Evolutionary conservation across 1,140 invertebrate genomes (phyloP), one percentile per base, ranked within the genome.

Genomic region (Antheraea pernyi): DNA sequence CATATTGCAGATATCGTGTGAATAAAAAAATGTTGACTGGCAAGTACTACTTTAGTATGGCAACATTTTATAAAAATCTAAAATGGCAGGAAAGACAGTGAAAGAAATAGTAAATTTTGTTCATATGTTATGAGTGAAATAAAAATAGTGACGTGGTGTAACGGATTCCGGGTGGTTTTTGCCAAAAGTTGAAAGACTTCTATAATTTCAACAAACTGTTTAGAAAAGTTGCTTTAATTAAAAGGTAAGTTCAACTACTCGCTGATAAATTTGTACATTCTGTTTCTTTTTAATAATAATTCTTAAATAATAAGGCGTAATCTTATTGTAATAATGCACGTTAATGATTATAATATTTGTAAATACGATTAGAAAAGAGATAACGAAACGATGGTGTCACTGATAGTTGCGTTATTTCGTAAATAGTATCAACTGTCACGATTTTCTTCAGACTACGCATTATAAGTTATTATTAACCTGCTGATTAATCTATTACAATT

Each of bases 131-230:
- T 74, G 78, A 73, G 76, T 68, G 78, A 76, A 78, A 78, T 84
- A 81, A 80, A 84, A 78, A 74, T 73, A 83, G 81, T 91, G 88
- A 85, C 85, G 88, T 88, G 86, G 82, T 84, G 81, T 84, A 84
- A 85, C 79, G 82, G 76, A 82, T 79, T 79, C 81, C 74, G 65
- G 75, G 78, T 82, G 78, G 78, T 76, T 80, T 83, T 81, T 67
- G 42, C 65, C 63, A 68, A 48, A 65, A 39, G 46, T 66, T 64
- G 46, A 69, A 66, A 68, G 75, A 66, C 65, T 53, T 63, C 30
- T 62, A 70, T 65, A 69, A 6, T 65, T 70, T 42, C 10, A 13
- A n/a, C 7, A 19, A 36, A 36, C 58, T 19, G 11, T 59, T 22
- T 22, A 59, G 7, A 53, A 11, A 36, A 59, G 37, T 19, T 36